Evolutionary conservation across 2,888 invertebrate genomes (phyloP).

Genomic region (Siphlonurus alternatus): DNA sequence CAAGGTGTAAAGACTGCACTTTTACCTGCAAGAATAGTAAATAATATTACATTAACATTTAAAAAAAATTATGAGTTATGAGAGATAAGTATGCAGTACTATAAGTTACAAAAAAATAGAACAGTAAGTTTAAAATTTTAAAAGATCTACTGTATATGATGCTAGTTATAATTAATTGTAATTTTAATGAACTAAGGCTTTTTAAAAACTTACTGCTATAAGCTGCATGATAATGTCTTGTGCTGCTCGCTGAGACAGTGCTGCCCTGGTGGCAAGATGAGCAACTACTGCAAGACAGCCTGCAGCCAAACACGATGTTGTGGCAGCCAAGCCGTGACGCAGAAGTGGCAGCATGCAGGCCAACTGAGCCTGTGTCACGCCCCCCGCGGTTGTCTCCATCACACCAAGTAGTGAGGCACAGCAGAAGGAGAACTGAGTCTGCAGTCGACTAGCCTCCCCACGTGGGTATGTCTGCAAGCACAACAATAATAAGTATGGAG

Average conservation of each 20-base stretch:
- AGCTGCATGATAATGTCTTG: neutral
- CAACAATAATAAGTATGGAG: neutral
- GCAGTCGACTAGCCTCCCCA: neutral
- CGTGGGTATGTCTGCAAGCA: neutral
- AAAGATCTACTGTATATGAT: no score
- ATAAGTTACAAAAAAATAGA: no score
- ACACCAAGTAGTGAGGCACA: neutral
- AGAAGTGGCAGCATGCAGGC: neutral
- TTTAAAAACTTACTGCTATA: neutral
- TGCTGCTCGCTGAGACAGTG: neutral
- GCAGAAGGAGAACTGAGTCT: neutral
- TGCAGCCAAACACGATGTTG: neutral
- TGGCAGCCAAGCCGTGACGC: neutral
- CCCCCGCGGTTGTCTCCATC: neutral
- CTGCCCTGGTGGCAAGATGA: neutral
- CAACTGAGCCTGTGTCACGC: neutral
- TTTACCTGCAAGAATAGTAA: no score
- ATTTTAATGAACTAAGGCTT: no score
- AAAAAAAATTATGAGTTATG: no score
- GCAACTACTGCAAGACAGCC: neutral
- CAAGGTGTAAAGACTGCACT: neutral
- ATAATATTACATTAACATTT: no score
- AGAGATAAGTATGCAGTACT: no score
- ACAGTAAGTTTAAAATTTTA: no score
- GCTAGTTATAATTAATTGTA: no score